Conservation (phyloP, 2,797 vertebrate species). For the Neosalanx taihuensis region DNA sequence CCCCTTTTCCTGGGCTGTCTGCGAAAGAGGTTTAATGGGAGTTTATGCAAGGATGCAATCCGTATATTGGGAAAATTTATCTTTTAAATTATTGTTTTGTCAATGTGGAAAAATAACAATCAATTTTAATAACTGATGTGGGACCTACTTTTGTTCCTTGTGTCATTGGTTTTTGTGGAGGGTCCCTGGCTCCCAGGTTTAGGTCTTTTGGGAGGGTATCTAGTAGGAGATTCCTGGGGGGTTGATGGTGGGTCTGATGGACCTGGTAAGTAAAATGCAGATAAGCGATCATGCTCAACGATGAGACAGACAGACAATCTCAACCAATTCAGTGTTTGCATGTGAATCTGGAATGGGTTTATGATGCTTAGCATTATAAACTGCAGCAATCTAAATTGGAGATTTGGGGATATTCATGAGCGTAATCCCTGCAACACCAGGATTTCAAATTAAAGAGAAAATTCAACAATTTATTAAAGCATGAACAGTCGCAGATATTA, state of each 20-base stretch:
- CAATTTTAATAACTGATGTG: background rate
- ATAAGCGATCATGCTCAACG: background rate
- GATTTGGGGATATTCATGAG: constrained; percentile 56
- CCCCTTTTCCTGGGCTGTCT: constrained; percentile 16
- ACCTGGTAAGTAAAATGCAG: constrained; percentile 71
- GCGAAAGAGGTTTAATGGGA: background rate
- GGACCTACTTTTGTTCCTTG: constrained; percentile 22
- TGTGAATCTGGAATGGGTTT: constrained; percentile 45
- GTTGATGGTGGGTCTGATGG: constrained; percentile 78
- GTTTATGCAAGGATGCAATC: constrained; percentile 15
- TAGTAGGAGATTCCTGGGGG: constrained; percentile 83
- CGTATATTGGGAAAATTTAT: constrained; percentile 16
- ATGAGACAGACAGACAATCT: background rate
- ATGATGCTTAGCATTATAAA: constrained; percentile 28
- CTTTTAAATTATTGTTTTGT: background rate
- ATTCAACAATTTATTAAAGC: constrained; percentile 40
- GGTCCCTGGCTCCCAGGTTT: constrained; percentile 82
- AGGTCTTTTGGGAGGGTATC: constrained; percentile 79
- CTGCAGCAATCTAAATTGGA: constrained; percentile 51
- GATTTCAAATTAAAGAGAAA: constrained; percentile 43
- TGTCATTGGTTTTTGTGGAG: constrained; percentile 55
- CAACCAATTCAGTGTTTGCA: background rate
- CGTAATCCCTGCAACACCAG: constrained; percentile 38
- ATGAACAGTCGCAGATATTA: constrained; percentile 17
- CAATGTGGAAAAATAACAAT: background rate